Evolutionary conservation across 2,797 vertebrate species (phyloP), one percentile per base, ranked within the genome.

Genomic region (Tangara arthus): DNA sequence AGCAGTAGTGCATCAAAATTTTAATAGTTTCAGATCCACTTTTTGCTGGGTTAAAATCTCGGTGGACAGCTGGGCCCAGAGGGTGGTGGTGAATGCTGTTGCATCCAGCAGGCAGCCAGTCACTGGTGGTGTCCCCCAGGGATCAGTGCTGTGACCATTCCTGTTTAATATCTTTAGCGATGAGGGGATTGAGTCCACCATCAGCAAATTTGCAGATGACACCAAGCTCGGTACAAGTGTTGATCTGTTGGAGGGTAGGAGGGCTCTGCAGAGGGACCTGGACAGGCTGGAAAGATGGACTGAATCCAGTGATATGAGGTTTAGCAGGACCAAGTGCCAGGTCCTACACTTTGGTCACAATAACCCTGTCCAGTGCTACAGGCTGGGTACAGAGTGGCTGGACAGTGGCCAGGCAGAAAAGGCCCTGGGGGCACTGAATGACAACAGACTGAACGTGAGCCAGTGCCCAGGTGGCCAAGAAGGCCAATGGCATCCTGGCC

Each of bases 211-310:
- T 53, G 17, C 24, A 77, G 34, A 26, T 39, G 55, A 69, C 9
- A 15, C 24, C 16, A 53, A 61, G 28, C 3, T 53, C 24, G 16
- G 13, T 53, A 9, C 0, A 0, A n/a, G 19, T 23, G 27, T 37
- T 68, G 23, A 37, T 37, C 11, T 52, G 5, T 3, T 53, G 35
- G 19, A 39, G 17, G 3, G 6, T 30, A 24, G 24, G 11, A 53
- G 9, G 4, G 3, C 39, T 34, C 55, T 60, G 63, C 28, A 69
- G 8, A 77, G 16, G 16, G 39, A 30, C 13, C 16, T 61, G 34
- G 3, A 12, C 28, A 39, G 34, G 24, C 47, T 69, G 55, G 7
- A 53, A 1, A 0, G 15, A 46, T 34, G n/a, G 47, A 2, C n/a
- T 3, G 3, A 39, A 39, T 60, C 23, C 28, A 68, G 0, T 1